These are phyloP conservation scores for Forbesichthys papilliferus DNA, from an alignment of 2,113 vertebrate species.

Conservation along the genomic window DNA sequence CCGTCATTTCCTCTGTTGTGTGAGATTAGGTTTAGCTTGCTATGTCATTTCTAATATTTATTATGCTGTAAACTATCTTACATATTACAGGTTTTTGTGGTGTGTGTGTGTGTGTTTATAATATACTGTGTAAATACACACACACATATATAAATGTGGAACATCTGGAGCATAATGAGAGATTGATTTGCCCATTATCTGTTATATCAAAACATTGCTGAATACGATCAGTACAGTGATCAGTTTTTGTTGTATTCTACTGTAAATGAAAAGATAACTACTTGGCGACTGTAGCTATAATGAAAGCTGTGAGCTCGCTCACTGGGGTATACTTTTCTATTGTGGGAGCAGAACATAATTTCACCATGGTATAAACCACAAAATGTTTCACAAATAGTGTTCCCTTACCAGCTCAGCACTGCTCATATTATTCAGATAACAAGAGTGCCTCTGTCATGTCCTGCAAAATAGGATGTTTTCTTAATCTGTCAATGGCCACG, in stretches of 20 bases:
- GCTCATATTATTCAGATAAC: slow-evolving; percentile 72
- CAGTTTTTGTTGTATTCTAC: background rate
- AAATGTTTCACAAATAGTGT: slow-evolving; percentile 55
- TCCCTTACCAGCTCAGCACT: slow-evolving; percentile 60
- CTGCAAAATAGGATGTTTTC: slow-evolving; percentile 71
- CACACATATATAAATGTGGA: too few species aligned
- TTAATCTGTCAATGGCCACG: slow-evolving; percentile 69
- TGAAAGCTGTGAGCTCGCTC: slow-evolving; percentile 35
- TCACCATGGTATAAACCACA: slow-evolving; percentile 50
- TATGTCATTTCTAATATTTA: slow-evolving; percentile 12
- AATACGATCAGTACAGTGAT: slow-evolving; percentile 3
- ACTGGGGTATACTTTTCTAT: slow-evolving; percentile 31
- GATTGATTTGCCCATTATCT: slow-evolving; percentile 12
- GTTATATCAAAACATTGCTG: background rate
- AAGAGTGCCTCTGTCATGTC: slow-evolving; percentile 60
- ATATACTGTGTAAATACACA: background rate
- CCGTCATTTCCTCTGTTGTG: slow-evolving; percentile 28
- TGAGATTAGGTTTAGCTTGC: slow-evolving; percentile 16
- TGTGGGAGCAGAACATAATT: slow-evolving; percentile 46
- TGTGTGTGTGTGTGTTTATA: background rate
- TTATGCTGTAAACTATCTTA: background rate
- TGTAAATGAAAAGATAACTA: slow-evolving; percentile 7
- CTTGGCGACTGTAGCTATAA: slow-evolving; percentile 5
- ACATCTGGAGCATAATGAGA: slow-evolving; percentile 9
- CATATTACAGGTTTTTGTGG: too few species aligned